Evolutionary conservation across 2,113 vertebrate genomes (phyloP).

Genomic region (Pagrus major): DNA sequence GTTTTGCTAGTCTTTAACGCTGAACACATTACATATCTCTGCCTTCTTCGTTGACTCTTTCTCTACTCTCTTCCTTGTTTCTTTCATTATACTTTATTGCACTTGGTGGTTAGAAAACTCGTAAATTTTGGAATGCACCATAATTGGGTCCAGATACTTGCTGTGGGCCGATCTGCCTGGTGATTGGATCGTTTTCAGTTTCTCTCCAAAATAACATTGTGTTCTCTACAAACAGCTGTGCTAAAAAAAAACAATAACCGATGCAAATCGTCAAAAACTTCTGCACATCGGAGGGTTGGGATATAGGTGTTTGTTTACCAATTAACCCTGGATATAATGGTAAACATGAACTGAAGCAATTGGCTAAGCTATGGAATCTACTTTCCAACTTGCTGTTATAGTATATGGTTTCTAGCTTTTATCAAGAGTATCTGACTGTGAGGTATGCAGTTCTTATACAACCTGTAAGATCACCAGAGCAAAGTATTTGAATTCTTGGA

Average conservation of each 20-base stretch:
- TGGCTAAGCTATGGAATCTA: no score
- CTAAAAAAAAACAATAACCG: background rate
- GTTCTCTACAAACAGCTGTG: background rate
- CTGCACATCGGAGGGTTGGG: background rate
- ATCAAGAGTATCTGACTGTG: background rate
- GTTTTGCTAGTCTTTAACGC: background rate
- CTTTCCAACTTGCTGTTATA: background rate
- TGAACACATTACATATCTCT: background rate
- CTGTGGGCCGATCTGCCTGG: background rate
- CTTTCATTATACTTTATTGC: background rate
- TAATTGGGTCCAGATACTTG: conserved; percentile 29
- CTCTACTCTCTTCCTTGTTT: background rate
- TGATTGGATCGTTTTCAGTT: background rate
- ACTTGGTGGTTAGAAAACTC: background rate
- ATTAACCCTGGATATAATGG: background rate
- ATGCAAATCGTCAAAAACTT: no score
- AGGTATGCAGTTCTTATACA: background rate
- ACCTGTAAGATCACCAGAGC: background rate
- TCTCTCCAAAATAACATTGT: background rate
- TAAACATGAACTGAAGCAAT: background rate
- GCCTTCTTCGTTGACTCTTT: background rate
- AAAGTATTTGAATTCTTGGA: background rate
- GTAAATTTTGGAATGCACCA: conserved; percentile 11
- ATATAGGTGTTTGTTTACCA: no score
- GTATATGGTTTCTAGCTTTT: background rate